Conservation (phyloP, 2,888 invertebrate genomes). For the Geotrupes spiniger region DNA sequence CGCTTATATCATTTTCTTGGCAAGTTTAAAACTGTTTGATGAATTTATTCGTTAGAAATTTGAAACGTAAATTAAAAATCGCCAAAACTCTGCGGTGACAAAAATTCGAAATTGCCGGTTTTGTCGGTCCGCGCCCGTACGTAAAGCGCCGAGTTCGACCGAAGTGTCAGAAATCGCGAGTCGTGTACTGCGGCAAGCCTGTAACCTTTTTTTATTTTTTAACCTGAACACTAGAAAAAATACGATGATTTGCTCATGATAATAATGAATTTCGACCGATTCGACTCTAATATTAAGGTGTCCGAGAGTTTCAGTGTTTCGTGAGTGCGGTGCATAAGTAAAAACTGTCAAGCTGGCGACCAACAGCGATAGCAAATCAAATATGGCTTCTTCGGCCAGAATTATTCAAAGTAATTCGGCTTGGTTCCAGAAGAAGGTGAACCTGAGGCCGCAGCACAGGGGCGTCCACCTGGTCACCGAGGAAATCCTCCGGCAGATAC, state of each 20-base stretch:
- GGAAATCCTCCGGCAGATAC: constrained; percentile 91
- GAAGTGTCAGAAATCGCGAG: constrained; percentile 41
- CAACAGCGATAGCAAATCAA: constrained; percentile 54
- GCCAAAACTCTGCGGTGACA: too few species aligned
- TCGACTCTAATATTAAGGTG: constrained; percentile 46
- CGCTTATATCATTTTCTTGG: too few species aligned
- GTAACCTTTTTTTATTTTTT: constrained; percentile 46
- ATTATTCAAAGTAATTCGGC: constrained; percentile 94
- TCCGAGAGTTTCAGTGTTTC: constrained; percentile 34
- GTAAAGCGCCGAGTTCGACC: constrained; percentile 32
- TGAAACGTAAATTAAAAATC: too few species aligned
- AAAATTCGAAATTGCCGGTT: constrained; percentile 11
- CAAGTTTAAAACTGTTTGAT: too few species aligned
- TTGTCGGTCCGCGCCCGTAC: constrained; percentile 38
- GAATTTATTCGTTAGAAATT: too few species aligned
- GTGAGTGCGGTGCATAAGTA: constrained; percentile 36
- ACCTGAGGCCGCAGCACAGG: constrained; percentile 92
- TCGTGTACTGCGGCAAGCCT: constrained; percentile 46
- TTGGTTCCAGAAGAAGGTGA: constrained; percentile 98
- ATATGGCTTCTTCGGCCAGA: constrained; percentile 82
- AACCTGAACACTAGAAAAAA: constrained; percentile 31
- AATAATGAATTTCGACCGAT: constrained; percentile 63
- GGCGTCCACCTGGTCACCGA: constrained; percentile 97
- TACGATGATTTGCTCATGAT: constrained; percentile 66
- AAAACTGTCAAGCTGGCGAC: constrained; percentile 48